Evolutionary conservation across 2,797 vertebrate genomes (phyloP).

Genomic region (Platalea minor): DNA sequence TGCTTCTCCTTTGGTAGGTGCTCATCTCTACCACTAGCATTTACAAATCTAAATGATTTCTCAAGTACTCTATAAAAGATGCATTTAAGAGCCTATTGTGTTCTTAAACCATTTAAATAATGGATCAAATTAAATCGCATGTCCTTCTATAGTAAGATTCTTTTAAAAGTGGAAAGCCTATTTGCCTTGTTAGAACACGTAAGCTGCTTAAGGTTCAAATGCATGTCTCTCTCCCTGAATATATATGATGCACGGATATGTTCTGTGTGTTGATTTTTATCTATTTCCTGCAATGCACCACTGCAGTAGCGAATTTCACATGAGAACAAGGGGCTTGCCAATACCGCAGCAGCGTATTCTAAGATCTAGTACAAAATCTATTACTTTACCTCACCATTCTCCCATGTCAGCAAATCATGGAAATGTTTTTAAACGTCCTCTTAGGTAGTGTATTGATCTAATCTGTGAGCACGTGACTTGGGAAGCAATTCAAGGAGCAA

Average conservation of each 20-base stretch:
- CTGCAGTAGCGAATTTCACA: conserved; percentile 67
- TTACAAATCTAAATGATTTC: conserved; percentile 16
- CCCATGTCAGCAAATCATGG: conserved; percentile 62
- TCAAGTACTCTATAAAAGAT: not conserved
- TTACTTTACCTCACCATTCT: conserved; percentile 47
- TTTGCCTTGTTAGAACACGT: not conserved
- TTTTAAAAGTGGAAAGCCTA: not conserved
- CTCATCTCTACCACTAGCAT: not conserved
- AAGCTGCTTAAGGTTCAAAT: not conserved
- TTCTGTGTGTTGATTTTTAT: conserved; percentile 53
- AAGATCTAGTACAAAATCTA: conserved; percentile 53
- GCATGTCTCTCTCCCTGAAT: not conserved
- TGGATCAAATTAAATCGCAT: not conserved
- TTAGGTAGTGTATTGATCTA: conserved; percentile 67
- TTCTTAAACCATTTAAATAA: conserved; percentile 30
- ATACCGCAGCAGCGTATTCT: conserved; percentile 44
- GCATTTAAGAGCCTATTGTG: not conserved
- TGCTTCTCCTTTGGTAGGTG: not conserved
- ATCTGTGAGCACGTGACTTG: not conserved
- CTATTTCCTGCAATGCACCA: conserved; percentile 76
- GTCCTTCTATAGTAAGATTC: not conserved
- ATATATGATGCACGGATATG: not conserved
- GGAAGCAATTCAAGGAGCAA: conserved; percentile 26
- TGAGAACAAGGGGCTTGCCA: conserved; percentile 55
- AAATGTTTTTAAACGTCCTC: conserved; percentile 62